A percentile compares a stretch with the other conserved stretches of the same genome.
These are phyloP conservation scores for Botia almorhae DNA, from an alignment of 2,797 vertebrate species.

Conservation along the genomic window DNA sequence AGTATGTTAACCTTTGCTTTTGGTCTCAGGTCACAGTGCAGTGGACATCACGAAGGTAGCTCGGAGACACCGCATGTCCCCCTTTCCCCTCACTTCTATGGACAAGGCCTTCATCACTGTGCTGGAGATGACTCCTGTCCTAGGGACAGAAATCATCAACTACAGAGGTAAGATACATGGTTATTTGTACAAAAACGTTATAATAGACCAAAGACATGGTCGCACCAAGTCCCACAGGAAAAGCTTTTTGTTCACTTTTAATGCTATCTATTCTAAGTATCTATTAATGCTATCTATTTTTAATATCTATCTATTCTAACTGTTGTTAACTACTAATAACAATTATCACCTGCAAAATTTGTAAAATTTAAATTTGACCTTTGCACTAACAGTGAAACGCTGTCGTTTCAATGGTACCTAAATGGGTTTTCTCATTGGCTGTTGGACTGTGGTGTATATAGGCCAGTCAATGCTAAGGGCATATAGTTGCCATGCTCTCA, in stretches of 20 bases:
- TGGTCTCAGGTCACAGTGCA: conserved; percentile 90
- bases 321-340: too few species aligned
- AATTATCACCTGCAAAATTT: too few species aligned
- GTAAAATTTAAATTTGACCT: too few species aligned
- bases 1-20: background rate
- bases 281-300: too few species aligned
- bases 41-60: conserved; percentile 99
- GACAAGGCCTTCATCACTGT: conserved; percentile 99
- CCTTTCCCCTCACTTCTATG: conserved; percentile 98
- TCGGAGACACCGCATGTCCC: conserved; percentile 96
- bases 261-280: too few species aligned
- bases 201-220: too few species aligned
- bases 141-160: conserved; percentile 98
- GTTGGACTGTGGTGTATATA: conserved; percentile 33
- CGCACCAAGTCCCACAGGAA: too few species aligned
- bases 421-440: conserved; percentile 32
- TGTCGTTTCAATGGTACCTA: background rate
- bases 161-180: conserved; percentile 84
- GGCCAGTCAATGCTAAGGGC: conserved; percentile 34
- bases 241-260: too few species aligned
- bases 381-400: too few species aligned
- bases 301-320: too few species aligned
- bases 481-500: conserved; percentile 20
- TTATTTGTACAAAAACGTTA: too few species aligned
- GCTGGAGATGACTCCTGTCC: conserved; percentile 97